Conservation (phyloP, 1,140 invertebrate genomes). For the Patella vulgata region DNA sequence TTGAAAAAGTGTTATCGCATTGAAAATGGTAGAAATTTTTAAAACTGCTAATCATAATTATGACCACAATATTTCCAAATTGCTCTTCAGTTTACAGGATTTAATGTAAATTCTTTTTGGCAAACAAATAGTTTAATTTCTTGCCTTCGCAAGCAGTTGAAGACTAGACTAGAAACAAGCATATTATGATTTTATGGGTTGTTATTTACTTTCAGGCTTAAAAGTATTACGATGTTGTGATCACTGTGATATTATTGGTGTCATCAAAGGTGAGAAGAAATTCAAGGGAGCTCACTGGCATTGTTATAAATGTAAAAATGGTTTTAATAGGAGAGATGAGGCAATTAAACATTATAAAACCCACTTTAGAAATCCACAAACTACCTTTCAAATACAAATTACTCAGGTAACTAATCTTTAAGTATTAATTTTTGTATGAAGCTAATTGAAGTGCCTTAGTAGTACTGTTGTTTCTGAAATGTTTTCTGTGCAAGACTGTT, state of each 20-base stretch:
- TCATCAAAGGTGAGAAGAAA: constrained; percentile 67
- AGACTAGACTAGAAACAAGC: too few relatives aligned
- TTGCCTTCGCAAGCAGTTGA: too few relatives aligned
- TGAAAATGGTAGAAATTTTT: too few relatives aligned
- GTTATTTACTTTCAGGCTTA: constrained; percentile 54
- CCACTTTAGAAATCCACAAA: constrained; percentile 67
- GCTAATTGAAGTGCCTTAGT: too few relatives aligned
- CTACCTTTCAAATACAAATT: constrained; percentile 67
- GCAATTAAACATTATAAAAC: constrained; percentile 68
- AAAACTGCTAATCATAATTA: too few relatives aligned
- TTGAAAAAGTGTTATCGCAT: too few relatives aligned
- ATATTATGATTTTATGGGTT: background rate
- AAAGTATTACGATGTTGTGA: constrained; percentile 67
- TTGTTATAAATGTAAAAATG: constrained; percentile 67
- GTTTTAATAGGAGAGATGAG: constrained; percentile 66
- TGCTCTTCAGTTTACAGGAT: too few relatives aligned
- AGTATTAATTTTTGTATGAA: background rate
- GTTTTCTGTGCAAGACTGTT: too few relatives aligned
- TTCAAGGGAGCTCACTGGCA: constrained; percentile 69
- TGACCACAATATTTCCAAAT: too few relatives aligned
- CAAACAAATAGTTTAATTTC: too few relatives aligned
- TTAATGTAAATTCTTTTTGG: too few relatives aligned
- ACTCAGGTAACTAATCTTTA: constrained; percentile 51
- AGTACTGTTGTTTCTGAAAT: too few relatives aligned
- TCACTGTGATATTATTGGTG: constrained; percentile 66